Evolutionary conservation across 2,888 invertebrate species (phyloP).

Genomic region (Automeris io): DNA sequence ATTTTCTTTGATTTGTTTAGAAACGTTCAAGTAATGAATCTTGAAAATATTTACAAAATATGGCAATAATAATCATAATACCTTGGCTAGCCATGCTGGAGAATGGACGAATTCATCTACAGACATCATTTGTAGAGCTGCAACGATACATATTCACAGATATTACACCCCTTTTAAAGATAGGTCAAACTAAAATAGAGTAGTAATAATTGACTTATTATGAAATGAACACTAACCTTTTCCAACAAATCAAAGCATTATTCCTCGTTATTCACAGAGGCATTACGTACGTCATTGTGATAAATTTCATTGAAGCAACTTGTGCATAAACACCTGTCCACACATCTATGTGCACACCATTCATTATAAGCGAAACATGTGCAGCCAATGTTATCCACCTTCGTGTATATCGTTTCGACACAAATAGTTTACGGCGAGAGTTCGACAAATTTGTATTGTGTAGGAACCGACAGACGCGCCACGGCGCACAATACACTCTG

Average conservation of each 20-base stretch:
- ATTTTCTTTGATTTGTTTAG: too few relatives aligned
- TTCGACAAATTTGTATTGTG: constrained; percentile 42
- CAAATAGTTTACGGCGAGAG: constrained; percentile 2
- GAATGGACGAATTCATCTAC: constrained; percentile 71
- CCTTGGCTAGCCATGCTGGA: constrained; percentile 70
- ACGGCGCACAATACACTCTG: constrained; percentile 58
- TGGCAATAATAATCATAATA: constrained; percentile 28
- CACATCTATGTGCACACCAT: background rate
- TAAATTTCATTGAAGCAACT: constrained; percentile 2
- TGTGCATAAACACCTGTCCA: constrained; percentile 3
- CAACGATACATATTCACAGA: background rate
- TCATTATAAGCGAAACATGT: background rate
- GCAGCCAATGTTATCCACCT: background rate
- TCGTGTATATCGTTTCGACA: background rate
- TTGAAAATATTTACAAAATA: background rate
- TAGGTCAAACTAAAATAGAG: background rate
- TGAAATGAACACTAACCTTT: constrained; percentile 2
- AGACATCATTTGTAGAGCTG: constrained; percentile 41
- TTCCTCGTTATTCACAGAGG: constrained; percentile 1
- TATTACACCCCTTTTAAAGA: background rate
- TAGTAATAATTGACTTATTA: background rate
- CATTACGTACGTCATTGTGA: constrained; percentile 2
- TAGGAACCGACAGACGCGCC: constrained; percentile 40
- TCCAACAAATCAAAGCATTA: constrained; percentile 3
- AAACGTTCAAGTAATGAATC: too few relatives aligned